A percentile compares a stretch with the other conserved stretches of the same genome.
These are phyloP conservation scores for Arbacia lixula DNA, from an alignment of 53 echinoderm and acorn worm genomes.

Conservation along the genomic window DNA sequence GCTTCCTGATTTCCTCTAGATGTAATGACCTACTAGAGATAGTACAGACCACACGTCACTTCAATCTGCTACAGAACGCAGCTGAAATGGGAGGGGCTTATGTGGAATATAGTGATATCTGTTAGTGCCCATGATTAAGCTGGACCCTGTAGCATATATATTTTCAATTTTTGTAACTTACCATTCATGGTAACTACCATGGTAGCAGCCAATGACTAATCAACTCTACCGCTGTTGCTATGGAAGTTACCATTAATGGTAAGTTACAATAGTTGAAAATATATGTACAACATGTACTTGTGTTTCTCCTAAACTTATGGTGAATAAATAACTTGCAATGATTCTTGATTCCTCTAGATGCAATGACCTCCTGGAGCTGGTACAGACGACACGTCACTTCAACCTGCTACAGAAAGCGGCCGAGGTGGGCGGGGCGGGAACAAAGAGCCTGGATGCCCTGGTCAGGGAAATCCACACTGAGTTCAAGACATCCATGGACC, in stretches of 20 bases:
- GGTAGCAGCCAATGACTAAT: too few species aligned
- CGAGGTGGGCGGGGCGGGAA: constrained; percentile 97
- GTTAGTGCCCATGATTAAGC: too few species aligned
- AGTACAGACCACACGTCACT: constrained; percentile 90
- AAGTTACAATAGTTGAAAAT: neutral
- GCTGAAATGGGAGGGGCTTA: constrained; percentile 92
- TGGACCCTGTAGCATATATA: too few species aligned
- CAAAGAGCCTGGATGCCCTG: constrained; percentile 93
- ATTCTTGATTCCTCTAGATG: constrained; percentile 76
- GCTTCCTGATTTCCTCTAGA: constrained; percentile 26
- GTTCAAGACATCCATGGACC: constrained; percentile 83
- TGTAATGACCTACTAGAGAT: constrained; percentile 93
- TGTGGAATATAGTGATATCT: too few species aligned
- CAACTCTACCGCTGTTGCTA: too few species aligned
- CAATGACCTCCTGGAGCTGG: constrained; percentile 93
- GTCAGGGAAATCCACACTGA: constrained; percentile 94
- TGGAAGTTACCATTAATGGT: too few species aligned
- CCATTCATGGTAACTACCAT: too few species aligned
- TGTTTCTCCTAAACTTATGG: too few species aligned
- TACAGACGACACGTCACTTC: constrained; percentile 96
- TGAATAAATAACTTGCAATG: too few species aligned
- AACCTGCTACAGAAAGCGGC: constrained; percentile 93
- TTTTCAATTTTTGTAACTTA: too few species aligned
- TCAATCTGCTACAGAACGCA: constrained; percentile 87
- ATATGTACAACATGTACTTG: neutral